A percentile compares a stretch with the other conserved stretches of the same genome.
These are phyloP conservation scores for Elgonia sp. DNA, from an alignment of 2,888 invertebrate genomes.

Conservation along the genomic window DNA sequence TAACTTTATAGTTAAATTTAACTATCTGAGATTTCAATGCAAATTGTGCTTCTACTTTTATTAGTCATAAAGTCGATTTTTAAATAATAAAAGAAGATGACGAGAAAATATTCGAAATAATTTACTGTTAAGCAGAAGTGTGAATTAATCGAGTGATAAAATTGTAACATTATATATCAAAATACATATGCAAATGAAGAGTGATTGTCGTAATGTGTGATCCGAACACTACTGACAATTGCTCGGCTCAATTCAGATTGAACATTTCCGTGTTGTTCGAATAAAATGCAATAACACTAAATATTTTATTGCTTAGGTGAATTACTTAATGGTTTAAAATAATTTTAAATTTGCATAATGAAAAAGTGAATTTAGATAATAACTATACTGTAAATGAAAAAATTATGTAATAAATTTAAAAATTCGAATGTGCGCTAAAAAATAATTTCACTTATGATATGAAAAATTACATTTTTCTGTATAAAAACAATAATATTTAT, in stretches of 20 bases:
- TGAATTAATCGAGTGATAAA: constrained; percentile 34
- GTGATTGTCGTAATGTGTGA: constrained; percentile 61
- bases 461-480: too few relatives aligned
- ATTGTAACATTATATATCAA: constrained; percentile 59
- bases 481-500: too few relatives aligned
- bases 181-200: constrained; percentile 63
- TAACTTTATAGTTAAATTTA: not conserved
- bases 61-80: not conserved
- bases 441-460: too few relatives aligned
- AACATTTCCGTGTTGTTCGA: constrained; percentile 69
- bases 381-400: too few relatives aligned
- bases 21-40: not conserved
- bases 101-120: not conserved
- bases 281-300: constrained; percentile 70
- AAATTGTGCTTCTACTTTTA: not conserved
- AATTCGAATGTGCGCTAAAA: too few relatives aligned
- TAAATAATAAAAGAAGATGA: not conserved
- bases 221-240: constrained; percentile 64
- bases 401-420: too few relatives aligned
- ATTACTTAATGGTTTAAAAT: constrained; percentile 7
- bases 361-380: too few relatives aligned
- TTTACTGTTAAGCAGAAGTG: constrained; percentile 27
- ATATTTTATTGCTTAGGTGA: not conserved
- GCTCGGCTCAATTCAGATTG: constrained; percentile 68
- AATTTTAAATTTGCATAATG: too few relatives aligned